These are phyloP conservation scores for Neogobius melanostomus DNA, from an alignment of 2,113 vertebrate species.

Conservation along the genomic window DNA sequence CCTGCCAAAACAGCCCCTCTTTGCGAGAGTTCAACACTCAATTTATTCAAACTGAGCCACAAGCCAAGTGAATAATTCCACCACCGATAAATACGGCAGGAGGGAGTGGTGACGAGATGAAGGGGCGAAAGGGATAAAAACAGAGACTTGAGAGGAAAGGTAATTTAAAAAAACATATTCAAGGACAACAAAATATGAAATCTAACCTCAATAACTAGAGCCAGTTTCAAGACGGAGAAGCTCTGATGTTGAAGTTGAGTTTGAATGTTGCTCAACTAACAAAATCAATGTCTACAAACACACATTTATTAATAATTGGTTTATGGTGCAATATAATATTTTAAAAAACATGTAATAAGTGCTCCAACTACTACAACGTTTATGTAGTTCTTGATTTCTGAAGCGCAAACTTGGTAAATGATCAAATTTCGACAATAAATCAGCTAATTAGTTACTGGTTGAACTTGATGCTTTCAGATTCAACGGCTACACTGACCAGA, in stretches of 20 bases:
- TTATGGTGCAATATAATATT: background rate
- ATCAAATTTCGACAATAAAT: too few species aligned
- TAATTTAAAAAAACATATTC: slow-evolving; percentile 40
- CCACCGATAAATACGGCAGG: slow-evolving; percentile 73
- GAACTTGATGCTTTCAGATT: too few species aligned
- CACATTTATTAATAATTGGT: background rate
- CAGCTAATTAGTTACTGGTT: too few species aligned
- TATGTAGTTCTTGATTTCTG: background rate
- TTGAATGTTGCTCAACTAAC: slow-evolving; percentile 14
- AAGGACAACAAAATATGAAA: slow-evolving; percentile 58
- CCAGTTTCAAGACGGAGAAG: slow-evolving; percentile 19
- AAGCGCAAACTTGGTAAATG: background rate
- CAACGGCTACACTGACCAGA: slow-evolving; percentile 10
- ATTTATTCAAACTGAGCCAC: slow-evolving; percentile 72
- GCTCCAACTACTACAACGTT: background rate
- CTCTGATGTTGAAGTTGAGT: slow-evolving; percentile 23
- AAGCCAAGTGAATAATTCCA: slow-evolving; percentile 74
- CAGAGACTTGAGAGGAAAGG: slow-evolving; percentile 32
- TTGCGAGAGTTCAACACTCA: slow-evolving; percentile 66
- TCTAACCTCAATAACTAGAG: slow-evolving; percentile 37
- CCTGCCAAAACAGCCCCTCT: slow-evolving; percentile 62
- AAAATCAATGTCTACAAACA: background rate
- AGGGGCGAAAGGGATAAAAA: slow-evolving; percentile 39
- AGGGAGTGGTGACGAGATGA: slow-evolving; percentile 48
- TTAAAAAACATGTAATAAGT: background rate